Percentiles rank a stretch among this genome's conserved stretches.
These are phyloP conservation scores for Gila orcuttii DNA, from an alignment of 2,113 vertebrate genomes.

Conservation along the genomic window DNA sequence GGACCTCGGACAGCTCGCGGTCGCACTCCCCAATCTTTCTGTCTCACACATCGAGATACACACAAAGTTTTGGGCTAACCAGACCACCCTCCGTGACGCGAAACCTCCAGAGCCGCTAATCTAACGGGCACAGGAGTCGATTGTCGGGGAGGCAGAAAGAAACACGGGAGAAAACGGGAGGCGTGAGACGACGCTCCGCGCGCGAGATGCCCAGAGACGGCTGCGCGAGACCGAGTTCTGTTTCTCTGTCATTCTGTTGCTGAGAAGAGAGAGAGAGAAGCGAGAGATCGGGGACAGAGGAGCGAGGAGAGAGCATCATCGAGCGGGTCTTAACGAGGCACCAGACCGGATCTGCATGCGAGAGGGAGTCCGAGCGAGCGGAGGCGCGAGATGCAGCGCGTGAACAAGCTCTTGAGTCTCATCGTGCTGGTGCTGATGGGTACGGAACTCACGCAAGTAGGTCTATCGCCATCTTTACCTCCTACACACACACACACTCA, in stretches of 20 bases:
- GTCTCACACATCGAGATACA: conserved; percentile 41
- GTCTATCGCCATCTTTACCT: conserved; percentile 82
- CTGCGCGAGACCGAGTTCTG: conserved; percentile 73
- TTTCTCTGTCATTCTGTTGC: conserved; percentile 77
- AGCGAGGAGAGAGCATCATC: conserved; percentile 1
- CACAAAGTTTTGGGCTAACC: conserved; percentile 84
- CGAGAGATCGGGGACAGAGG: conserved; percentile 17
- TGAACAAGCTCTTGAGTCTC: conserved; percentile 92
- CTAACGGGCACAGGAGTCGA: background rate
- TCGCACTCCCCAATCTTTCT: conserved; percentile 55
- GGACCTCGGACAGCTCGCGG: conserved; percentile 74
- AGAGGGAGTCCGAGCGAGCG: conserved; percentile 78
- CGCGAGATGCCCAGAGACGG: conserved; percentile 85
- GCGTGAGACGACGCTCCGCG: conserved; percentile 67
- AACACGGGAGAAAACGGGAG: conserved; percentile 43
- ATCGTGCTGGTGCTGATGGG: conserved; percentile 92
- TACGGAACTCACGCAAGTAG: conserved; percentile 98
- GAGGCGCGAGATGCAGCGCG: conserved; percentile 89
- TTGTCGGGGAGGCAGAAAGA: background rate
- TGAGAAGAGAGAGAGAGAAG: conserved; percentile 54
- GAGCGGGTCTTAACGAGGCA: conserved; percentile 39
- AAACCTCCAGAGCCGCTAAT: conserved; percentile 44
- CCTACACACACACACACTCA: conserved; percentile 9
- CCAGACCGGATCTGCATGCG: conserved; percentile 76
- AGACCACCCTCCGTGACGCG: conserved; percentile 65